Evolutionary conservation across 1,140 invertebrate genomes (phyloP).

Genomic region (Trachelipus rathkii): DNA sequence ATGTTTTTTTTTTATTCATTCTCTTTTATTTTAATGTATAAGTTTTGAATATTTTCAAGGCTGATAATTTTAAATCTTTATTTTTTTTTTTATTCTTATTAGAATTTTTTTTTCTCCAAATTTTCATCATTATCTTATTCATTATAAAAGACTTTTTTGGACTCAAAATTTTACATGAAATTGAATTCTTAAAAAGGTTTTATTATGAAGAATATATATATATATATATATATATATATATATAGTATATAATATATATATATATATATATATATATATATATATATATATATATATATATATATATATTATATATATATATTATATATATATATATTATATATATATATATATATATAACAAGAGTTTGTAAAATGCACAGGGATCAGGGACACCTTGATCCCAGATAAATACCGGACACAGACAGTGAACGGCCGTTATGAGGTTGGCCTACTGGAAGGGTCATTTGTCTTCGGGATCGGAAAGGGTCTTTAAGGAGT

Average conservation of each 20-base stretch:
- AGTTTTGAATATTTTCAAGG: constrained; percentile 1
- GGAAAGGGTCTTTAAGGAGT: no score
- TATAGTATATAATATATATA: background rate
- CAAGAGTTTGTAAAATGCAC: no score
- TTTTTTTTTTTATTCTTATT: background rate
- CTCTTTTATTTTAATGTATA: background rate
- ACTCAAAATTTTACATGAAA: no score
- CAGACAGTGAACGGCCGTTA: no score
- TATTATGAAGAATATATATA: background rate
- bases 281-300: constrained; percentile 14
- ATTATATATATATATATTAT: background rate
- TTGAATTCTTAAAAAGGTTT: background rate
- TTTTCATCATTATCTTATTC: constrained; percentile 6
- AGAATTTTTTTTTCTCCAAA: background rate
- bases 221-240: background rate
- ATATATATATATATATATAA: no score
- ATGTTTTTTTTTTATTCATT: background rate
- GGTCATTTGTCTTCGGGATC: no score
- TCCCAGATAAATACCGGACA: no score
- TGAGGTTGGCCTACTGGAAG: no score
- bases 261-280: constrained; percentile 15
- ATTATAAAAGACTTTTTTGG: background rate
- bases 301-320: background rate
- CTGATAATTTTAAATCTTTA: background rate
- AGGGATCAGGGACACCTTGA: no score